phyloP scores from a whole-genome alignment of 2,113 vertebrate species.

The Odontophorus gujanensis region DNA sequence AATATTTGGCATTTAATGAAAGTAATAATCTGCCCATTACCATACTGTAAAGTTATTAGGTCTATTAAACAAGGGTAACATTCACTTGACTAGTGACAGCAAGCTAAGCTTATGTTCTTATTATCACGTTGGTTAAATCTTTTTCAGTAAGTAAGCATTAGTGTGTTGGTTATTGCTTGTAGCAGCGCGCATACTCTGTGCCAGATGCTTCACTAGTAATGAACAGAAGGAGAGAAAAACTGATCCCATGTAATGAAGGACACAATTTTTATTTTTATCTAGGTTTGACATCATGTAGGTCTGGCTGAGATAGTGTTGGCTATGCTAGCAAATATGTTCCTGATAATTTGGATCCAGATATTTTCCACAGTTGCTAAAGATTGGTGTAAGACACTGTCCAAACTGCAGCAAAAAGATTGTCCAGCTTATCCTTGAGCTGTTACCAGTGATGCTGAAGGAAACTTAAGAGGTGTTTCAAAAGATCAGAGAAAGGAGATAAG shows the following conservation, averaged over 20 bases:
- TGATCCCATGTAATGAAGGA: not conserved
- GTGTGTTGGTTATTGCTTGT: not conserved
- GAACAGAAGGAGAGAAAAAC: constrained; percentile 10
- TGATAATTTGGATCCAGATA: not conserved
- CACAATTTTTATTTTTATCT: not conserved
- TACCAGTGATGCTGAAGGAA: not conserved
- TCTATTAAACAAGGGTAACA: not conserved
- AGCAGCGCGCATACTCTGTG: not conserved
- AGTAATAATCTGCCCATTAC: not conserved
- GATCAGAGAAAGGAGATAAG: not conserved
- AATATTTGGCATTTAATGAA: not conserved
- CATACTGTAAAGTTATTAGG: not conserved
- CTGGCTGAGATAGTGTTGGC: not conserved
- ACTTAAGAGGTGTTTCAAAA: fast-evolving
- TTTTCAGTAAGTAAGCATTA: not conserved
- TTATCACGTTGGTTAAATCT: not conserved
- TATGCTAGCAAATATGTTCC: not conserved
- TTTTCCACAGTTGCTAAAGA: not conserved
- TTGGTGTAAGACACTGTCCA: not conserved
- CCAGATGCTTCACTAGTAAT: not conserved
- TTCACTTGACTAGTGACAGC: not conserved
- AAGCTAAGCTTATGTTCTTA: not conserved
- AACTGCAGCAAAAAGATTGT: not conserved
- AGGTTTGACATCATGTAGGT: not conserved
- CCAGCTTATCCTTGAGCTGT: not conserved